Evolutionary conservation across 2,888 invertebrate species (phyloP), one percentile per base, ranked within the genome.

Genomic region (Drosophila acutilabella): DNA sequence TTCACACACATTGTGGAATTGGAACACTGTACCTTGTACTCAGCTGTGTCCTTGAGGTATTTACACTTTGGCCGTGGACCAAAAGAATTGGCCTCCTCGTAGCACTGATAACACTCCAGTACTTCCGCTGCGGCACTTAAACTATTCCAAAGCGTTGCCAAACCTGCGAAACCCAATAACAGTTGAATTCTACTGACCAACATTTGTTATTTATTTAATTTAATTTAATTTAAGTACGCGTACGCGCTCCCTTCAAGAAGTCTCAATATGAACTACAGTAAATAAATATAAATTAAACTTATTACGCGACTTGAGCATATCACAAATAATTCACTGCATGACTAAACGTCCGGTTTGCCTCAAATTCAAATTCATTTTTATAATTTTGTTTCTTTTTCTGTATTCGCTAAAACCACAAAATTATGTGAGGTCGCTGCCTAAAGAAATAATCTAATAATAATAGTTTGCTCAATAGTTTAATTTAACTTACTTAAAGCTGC

Each of bases 1-100:
- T 47, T 68, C 4, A 20, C 5, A 45, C 81, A 81, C 86, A 86
- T 86, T 8, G 80, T 81, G 0, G 81, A 86, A 18, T 77, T 71
- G 7, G 64, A 41, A 18, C 81, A 81, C 13, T 42, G 44, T 5
- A 53, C 44, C 16, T 13, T 57, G 16, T 18, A 38, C 8, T 71
- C 30, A 1, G 54, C 3, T 4, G 66, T 13, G 16, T 68, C 52
- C 10, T 3, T 16, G 0, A 62, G 13, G 1, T 65, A 7, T 3
- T 74, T 64, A 51, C 78, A 76, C 0, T 45, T 16, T 40, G 64
- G 50, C 54, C 41, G 45, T 5, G 5, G 3, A 4, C 0, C 7
- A 1, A 2, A 6, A 0, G 1, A 0, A 2, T 44, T 41, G 14
- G 11, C 1, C 4, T 0, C 30, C 11, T 45, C 78, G 4, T 2